Evolutionary conservation across 2,888 invertebrate genomes (phyloP).

Genomic region (Prosopocoilus inquinatus): DNA sequence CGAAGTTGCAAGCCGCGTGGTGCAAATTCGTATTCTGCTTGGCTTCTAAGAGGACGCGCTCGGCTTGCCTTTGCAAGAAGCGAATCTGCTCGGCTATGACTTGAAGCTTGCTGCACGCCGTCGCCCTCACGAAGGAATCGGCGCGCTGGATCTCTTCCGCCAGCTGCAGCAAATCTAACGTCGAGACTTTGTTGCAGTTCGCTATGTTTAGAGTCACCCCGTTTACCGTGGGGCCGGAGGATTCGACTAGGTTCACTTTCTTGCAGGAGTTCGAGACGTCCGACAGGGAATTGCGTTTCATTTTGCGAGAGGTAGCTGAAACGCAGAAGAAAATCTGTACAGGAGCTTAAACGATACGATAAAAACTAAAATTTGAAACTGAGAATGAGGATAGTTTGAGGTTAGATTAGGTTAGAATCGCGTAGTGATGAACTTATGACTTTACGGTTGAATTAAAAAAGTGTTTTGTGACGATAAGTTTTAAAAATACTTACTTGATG

Average conservation of each 20-base stretch:
- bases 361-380: too few species aligned
- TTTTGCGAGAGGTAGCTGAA: background rate
- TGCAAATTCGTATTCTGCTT: constrained; percentile 61
- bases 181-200: constrained; percentile 12
- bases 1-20: constrained; percentile 71
- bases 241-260: constrained; percentile 15
- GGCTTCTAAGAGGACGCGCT: constrained; percentile 59
- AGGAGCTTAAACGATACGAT: too few species aligned
- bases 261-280: constrained; percentile 7
- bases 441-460: too few species aligned
- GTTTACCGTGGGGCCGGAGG: background rate
- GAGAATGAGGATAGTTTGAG: too few species aligned
- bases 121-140: constrained; percentile 59
- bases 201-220: constrained; percentile 1
- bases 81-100: constrained; percentile 68
- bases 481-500: too few species aligned
- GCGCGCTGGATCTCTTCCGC: constrained; percentile 46
- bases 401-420: too few species aligned
- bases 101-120: constrained; percentile 62
- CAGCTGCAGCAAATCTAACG: constrained; percentile 19
- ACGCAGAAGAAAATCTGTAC: too few species aligned
- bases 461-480: too few species aligned
- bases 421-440: too few species aligned
- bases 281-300: background rate
- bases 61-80: constrained; percentile 65